Base-by-base conservation (phyloP, 2,113 vertebrate genomes). In the Xiphias gladius region DNA sequence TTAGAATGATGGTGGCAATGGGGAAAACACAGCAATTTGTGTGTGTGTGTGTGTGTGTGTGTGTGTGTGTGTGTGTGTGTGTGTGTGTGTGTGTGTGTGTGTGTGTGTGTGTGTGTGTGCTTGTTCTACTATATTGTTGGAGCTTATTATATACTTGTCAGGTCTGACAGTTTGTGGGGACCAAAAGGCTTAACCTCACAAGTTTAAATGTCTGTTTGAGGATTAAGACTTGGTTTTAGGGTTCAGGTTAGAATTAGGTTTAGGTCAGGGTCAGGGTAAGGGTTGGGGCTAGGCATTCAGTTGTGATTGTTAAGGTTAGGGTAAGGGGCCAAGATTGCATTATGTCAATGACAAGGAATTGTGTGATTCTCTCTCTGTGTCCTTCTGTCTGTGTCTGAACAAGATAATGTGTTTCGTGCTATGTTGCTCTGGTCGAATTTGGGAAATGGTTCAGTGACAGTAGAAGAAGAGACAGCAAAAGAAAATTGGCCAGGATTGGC, bases 1-100 rank as follows among this genome's bases (percentile, higher is more conserved):
- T 74, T 76, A 58, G 70, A 75, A 43, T 63, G 50, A 83, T 54
- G 46, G 17, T 59, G 24, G 48, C 14, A 10, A 76, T 55, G n/a
- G 43, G 70, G 41, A 76, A 77, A 71, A 57, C 22, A n/a, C 52
- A 57, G n/a, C 54, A 24, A 67, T 48, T 58, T 65, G 43, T 43
- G 16, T 58, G 11, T 43, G 48, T 50, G 46, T 72, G 57, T 63
- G 37, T 54, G 41, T 67, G 61, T 68, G 32, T 71, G 61, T 81
- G 78, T 73, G 43, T 62, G 30, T 43, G n/a, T 48, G 55, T 8
- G 32, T 35, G 32, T 35, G 32, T 35, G 32, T 35, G 3, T 6
- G 32, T 57, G 46, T 70, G 58, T 67, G 35, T 65, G 43, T 43
- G 16, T 58, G 11, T 43, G 48, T 50, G 46, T 72, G 57, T 63